Evolutionary conservation across 2,113 vertebrate genomes (phyloP).

Genomic region (Pseudonaja textilis): DNA sequence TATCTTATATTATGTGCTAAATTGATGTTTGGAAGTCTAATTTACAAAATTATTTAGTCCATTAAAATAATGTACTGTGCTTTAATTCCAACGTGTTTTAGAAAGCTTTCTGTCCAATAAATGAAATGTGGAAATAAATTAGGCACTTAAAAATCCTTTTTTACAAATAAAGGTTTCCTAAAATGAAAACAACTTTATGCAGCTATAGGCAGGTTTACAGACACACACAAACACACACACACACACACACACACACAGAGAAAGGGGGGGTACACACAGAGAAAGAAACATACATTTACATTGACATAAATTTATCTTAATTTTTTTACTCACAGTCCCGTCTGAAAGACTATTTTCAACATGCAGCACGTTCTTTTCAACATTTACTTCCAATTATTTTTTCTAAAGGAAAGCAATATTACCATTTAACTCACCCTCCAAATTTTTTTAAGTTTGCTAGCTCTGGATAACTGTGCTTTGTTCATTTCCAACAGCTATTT

Average conservation of each 20-base stretch:
- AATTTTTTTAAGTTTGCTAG: constrained; percentile 82
- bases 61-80: neutral
- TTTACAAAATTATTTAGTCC: constrained; percentile 35
- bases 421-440: constrained; percentile 85
- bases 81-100: constrained; percentile 1
- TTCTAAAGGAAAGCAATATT: constrained; percentile 7
- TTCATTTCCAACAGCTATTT: constrained; percentile 62
- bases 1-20: neutral
- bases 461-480: constrained; percentile 76
- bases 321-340: neutral
- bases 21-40: neutral
- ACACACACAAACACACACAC: too few relatives aligned
- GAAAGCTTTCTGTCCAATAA: constrained; percentile 35
- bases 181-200: constrained; percentile 38
- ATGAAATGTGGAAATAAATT: neutral
- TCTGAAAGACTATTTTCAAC: neutral
- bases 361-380: neutral
- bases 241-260: too few relatives aligned
- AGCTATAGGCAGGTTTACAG: neutral
- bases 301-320: neutral
- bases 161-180: constrained; percentile 13
- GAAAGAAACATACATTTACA: neutral
- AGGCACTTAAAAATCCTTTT: constrained; percentile 15
- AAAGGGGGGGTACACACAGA: neutral
- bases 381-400: neutral